Evolutionary conservation across 2,797 vertebrate species (phyloP).

Genomic region (Enteromius thamalakanensis): DNA sequence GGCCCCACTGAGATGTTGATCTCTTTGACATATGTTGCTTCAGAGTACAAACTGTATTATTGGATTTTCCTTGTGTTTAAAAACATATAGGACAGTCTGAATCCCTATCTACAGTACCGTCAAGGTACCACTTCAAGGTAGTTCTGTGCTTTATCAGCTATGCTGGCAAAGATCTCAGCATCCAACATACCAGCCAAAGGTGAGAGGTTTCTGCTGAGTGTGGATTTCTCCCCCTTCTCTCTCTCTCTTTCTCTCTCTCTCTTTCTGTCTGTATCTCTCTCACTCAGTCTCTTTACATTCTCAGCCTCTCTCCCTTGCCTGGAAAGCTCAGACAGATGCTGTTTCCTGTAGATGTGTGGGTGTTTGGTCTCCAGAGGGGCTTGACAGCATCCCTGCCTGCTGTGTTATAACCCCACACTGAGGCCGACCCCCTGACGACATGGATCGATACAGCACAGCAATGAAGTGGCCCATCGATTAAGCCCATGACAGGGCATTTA

Average conservation of each 20-base stretch:
- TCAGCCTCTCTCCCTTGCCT: neutral
- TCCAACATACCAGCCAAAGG: slow-evolving; percentile 21
- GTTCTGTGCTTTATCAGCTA: slow-evolving; percentile 22
- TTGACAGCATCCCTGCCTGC: slow-evolving; percentile 60
- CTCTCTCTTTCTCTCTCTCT: slow-evolving; percentile 16
- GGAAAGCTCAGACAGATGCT: slow-evolving; percentile 27
- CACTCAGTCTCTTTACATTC: slow-evolving; percentile 7
- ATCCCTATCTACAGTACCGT: neutral
- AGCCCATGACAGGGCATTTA: slow-evolving; percentile 78
- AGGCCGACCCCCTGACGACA: slow-evolving; percentile 58
- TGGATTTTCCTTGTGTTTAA: neutral
- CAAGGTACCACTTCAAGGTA: neutral
- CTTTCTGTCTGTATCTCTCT: slow-evolving; percentile 15
- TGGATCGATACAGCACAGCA: slow-evolving; percentile 80
- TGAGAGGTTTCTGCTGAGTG: slow-evolving; percentile 38
- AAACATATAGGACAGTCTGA: neutral
- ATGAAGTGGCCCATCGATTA: slow-evolving; percentile 83
- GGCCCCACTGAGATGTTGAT: neutral
- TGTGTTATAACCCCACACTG: slow-evolving; percentile 50
- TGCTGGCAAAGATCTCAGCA: slow-evolving; percentile 7
- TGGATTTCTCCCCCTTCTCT: neutral
- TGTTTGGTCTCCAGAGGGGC: slow-evolving; percentile 63
- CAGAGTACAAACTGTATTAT: slow-evolving; percentile 18
- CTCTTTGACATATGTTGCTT: neutral
- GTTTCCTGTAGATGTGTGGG: slow-evolving; percentile 48